Percentiles rank a stretch among this genome's conserved stretches.
phyloP scores from a whole-genome alignment of 2,888 invertebrate species.

The Phrixothrix hirtus region DNA sequence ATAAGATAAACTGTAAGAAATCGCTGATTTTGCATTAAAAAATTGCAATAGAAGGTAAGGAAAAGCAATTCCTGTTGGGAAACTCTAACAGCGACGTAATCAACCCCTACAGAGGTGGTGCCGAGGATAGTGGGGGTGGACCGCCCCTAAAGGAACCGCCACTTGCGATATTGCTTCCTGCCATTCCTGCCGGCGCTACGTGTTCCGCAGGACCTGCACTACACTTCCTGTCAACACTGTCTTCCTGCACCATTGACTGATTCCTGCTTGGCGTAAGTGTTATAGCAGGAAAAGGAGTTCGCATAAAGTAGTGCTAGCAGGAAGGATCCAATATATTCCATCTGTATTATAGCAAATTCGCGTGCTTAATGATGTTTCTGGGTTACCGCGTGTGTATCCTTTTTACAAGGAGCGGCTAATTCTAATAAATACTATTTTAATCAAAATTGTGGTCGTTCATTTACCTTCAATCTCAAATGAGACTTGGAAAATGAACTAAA shows the following conservation, averaged over 20 bases:
- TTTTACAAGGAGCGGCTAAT: background rate
- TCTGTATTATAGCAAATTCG: slow-evolving; percentile 24
- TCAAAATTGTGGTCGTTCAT: slow-evolving; percentile 5
- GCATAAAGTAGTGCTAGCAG: slow-evolving; percentile 27
- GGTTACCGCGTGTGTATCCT: slow-evolving; percentile 23
- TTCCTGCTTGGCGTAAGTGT: slow-evolving; percentile 32
- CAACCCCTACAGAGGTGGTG: slow-evolving; percentile 31
- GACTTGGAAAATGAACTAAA: no score
- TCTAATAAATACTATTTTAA: slow-evolving; percentile 6
- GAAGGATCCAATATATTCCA: slow-evolving; percentile 27
- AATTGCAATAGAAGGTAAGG: slow-evolving; percentile 8
- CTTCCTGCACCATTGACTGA: slow-evolving; percentile 47
- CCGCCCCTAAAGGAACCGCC: slow-evolving; percentile 57
- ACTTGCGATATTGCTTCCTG: slow-evolving; percentile 59
- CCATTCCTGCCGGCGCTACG: slow-evolving; percentile 54
- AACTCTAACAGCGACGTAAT: slow-evolving; percentile 31
- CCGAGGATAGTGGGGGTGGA: slow-evolving; percentile 45
- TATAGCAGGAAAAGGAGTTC: slow-evolving; percentile 27
- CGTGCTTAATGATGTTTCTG: slow-evolving; percentile 24
- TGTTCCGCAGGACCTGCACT: slow-evolving; percentile 54
- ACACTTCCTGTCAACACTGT: slow-evolving; percentile 53
- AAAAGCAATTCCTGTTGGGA: slow-evolving; percentile 17
- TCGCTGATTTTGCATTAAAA: slow-evolving; percentile 1
- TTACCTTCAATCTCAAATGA: no score
- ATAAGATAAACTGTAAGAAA: background rate